Evolutionary conservation across 2,797 vertebrate species (phyloP).

Genomic region (Peromyscus aztecus): DNA sequence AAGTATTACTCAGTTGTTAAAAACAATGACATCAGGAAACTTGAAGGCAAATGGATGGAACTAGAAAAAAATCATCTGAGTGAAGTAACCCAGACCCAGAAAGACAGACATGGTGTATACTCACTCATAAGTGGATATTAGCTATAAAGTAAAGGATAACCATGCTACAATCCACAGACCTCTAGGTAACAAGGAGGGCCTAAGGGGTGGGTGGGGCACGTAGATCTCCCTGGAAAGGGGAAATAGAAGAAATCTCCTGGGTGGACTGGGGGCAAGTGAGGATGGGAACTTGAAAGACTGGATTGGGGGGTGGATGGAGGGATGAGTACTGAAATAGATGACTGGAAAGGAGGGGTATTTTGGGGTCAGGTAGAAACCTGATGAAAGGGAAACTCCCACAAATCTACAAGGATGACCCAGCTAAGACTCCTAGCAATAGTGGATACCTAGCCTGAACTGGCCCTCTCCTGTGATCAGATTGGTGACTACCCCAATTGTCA

Average conservation of each 20-base stretch:
- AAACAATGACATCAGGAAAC: neutral
- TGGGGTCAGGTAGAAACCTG: neutral
- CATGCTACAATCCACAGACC: neutral
- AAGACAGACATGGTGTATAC: neutral
- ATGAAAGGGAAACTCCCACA: neutral
- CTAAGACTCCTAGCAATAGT: neutral
- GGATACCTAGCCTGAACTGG: neutral
- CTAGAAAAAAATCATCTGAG: neutral
- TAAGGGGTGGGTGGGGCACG: neutral
- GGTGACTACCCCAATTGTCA: neutral
- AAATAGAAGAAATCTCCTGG: neutral
- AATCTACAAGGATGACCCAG: neutral
- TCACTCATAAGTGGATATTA: neutral
- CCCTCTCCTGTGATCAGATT: neutral
- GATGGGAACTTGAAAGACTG: neutral
- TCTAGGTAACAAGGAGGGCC: neutral
- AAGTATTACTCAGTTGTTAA: neutral
- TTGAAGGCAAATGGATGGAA: neutral
- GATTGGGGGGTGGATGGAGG: neutral
- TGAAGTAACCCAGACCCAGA: neutral
- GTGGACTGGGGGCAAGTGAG: neutral
- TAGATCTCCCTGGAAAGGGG: neutral
- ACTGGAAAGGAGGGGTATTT: neutral
- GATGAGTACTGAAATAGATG: neutral
- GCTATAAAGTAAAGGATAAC: neutral